Evolutionary conservation across 2,113 vertebrate species (phyloP).

Genomic region (Dicaeum eximium): DNA sequence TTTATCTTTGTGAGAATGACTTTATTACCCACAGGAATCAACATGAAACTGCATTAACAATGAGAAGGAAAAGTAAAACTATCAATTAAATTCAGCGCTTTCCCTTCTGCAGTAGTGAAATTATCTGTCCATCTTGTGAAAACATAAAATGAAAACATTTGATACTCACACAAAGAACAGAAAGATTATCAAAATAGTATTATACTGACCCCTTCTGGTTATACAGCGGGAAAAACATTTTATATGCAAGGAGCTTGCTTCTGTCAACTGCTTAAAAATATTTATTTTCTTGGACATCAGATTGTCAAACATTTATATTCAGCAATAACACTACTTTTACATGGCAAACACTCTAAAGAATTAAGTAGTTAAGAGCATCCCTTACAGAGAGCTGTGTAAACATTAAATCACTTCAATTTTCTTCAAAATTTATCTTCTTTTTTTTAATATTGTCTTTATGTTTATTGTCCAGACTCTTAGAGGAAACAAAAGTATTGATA

Average conservation of each 20-base stretch:
- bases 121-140: not conserved
- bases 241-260: not conserved
- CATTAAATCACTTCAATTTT: not conserved
- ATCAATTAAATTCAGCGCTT: not conserved
- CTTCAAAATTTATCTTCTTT: not conserved
- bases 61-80: not conserved
- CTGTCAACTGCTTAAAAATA: not conserved
- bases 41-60: not conserved
- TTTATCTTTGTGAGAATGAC: not conserved
- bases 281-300: not conserved
- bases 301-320: not conserved
- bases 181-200: not conserved
- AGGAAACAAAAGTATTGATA: not conserved
- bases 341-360: not conserved
- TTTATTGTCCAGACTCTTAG: not conserved
- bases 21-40: not conserved
- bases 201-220: conserved; percentile 19
- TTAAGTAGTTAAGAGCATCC: not conserved
- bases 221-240: not conserved
- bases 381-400: not conserved
- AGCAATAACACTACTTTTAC: not conserved
- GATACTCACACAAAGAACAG: not conserved
- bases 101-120: not conserved
- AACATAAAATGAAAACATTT: not conserved
- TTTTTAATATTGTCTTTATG: not conserved